Percentiles rank a stretch among this genome's conserved stretches.
Evolutionary conservation across 2,113 vertebrate species (phyloP).

Genomic region (Rhinopithecus roxellana): DNA sequence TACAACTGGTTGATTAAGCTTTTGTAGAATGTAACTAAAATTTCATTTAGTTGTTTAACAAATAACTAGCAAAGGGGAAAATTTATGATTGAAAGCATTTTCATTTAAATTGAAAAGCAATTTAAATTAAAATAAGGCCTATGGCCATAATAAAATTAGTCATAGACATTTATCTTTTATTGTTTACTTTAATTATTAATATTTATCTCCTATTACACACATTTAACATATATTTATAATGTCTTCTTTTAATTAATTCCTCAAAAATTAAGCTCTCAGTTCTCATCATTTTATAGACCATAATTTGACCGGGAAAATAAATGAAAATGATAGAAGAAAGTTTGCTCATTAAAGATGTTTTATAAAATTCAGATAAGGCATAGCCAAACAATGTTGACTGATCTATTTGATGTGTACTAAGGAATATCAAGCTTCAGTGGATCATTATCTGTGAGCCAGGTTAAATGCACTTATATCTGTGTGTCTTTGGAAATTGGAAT

Average conservation of each 20-base stretch:
- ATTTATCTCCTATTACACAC: background rate
- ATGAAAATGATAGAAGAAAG: background rate
- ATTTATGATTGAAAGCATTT: background rate
- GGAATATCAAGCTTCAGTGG: background rate
- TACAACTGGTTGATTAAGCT: background rate
- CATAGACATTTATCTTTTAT: background rate
- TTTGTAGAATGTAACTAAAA: background rate
- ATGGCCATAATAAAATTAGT: background rate
- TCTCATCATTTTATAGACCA: background rate
- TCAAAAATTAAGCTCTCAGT: background rate
- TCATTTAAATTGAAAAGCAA: background rate
- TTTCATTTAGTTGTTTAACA: background rate
- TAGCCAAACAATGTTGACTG: background rate
- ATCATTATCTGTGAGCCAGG: background rate
- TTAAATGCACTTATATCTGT: background rate
- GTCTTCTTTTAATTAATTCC: background rate
- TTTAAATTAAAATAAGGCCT: conserved; percentile 18
- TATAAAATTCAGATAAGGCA: background rate
- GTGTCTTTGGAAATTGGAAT: background rate
- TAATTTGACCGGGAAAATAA: background rate
- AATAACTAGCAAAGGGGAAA: background rate
- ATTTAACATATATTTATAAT: background rate
- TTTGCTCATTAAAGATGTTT: background rate
- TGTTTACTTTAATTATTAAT: background rate
- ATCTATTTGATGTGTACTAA: background rate